phyloP scores from a whole-genome alignment of 2,797 vertebrate species.

The Rhinella marina region DNA sequence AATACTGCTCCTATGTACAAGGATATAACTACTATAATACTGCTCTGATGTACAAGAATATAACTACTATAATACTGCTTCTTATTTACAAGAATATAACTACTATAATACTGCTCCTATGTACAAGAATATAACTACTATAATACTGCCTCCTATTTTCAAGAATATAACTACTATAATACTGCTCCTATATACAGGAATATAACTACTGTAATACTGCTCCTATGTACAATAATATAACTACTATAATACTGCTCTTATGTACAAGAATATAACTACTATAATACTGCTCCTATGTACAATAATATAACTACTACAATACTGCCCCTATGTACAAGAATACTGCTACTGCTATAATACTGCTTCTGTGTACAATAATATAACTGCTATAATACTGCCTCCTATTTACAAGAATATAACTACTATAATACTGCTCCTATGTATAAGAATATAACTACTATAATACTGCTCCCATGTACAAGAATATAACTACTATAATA shows the following conservation, averaged over 20 bases:
- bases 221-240: background rate
- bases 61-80: background rate
- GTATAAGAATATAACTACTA: background rate
- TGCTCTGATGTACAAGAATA: background rate
- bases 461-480: background rate
- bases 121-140: background rate
- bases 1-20: background rate
- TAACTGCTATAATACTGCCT: background rate
- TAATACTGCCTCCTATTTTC: background rate
- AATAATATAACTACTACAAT: no score
- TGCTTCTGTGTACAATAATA: no score
- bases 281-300: no score
- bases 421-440: background rate
- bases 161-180: background rate
- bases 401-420: conserved; percentile 4
- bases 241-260: background rate
- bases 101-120: background rate
- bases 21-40: no score
- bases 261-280: background rate
- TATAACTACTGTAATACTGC: background rate
- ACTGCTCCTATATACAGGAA: background rate
- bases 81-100: background rate
- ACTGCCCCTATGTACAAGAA: no score
- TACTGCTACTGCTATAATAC: no score
- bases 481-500: no score